These are phyloP conservation scores for Peromyscus polionotus DNA, from an alignment of 2,113 vertebrate genomes.

Conservation along the genomic window DNA sequence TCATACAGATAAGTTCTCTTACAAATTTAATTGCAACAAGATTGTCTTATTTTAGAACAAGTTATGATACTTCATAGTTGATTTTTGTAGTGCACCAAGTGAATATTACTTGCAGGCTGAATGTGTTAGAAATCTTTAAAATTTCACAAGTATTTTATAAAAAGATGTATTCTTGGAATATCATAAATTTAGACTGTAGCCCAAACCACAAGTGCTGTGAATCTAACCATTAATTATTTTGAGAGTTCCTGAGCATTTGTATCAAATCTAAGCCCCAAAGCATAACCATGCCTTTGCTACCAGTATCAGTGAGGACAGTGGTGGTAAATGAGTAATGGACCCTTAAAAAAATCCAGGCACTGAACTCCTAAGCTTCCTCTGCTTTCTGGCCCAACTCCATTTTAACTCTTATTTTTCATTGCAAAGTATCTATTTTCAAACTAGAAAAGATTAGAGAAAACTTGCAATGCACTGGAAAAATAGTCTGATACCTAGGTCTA, in stretches of 20 bases:
- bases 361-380: not conserved
- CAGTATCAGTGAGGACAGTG: not conserved
- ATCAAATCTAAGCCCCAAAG: conserved; percentile 22
- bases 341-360: not conserved
- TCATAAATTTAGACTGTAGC: conserved; percentile 56
- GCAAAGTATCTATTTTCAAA: not conserved
- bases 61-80: conserved; percentile 65
- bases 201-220: conserved; percentile 52
- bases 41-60: conserved; percentile 69
- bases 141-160: conserved; percentile 43
- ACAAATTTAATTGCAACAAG: conserved; percentile 70
- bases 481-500: not conserved
- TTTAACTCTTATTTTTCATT: not conserved
- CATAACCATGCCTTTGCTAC: conserved; percentile 31
- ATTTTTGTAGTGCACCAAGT: conserved; percentile 54
- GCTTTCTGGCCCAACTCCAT: not conserved
- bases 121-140: conserved; percentile 60
- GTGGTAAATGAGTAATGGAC: not conserved
- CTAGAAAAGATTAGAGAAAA: not conserved
- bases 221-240: conserved; percentile 73
- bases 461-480: not conserved
- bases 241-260: conserved; percentile 53
- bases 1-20: conserved; percentile 37
- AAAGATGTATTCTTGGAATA: conserved; percentile 43
- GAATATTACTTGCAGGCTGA: conserved; percentile 55